Conservation (phyloP, 2,888 invertebrate species). For the Stratiomys singularior region DNA sequence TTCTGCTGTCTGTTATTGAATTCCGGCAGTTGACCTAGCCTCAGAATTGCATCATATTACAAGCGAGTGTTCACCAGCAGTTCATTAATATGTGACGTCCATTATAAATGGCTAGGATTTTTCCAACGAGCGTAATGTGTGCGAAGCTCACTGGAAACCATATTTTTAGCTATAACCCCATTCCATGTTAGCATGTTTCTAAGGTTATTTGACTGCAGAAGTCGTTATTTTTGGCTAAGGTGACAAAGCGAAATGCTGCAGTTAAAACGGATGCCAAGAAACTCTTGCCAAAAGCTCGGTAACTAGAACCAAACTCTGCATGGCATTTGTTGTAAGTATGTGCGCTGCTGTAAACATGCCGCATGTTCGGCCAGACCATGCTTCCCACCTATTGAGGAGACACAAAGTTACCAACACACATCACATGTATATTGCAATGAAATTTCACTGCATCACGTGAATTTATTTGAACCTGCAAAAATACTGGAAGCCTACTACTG, state of each 20-base stretch:
- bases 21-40: too few species aligned
- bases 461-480: not conserved
- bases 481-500: not conserved
- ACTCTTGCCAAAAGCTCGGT: constrained; percentile 20
- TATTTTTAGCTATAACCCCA: constrained; percentile 1
- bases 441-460: not conserved
- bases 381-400: not conserved
- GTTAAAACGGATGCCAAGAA: constrained; percentile 34
- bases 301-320: not conserved
- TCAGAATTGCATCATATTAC: too few species aligned
- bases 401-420: not conserved
- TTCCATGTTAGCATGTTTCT: not conserved
- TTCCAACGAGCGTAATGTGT: too few species aligned
- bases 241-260: constrained; percentile 40
- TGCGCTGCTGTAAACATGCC: not conserved
- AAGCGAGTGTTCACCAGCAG: too few species aligned
- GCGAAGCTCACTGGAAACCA: not conserved
- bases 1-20: too few species aligned
- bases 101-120: too few species aligned
- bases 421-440: not conserved
- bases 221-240: constrained; percentile 43
- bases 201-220: constrained; percentile 39
- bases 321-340: not conserved
- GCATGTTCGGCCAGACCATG: not conserved
- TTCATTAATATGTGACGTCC: too few species aligned